Conservation (phyloP, 2,113 vertebrate species). For the Falcunculus frontatus region DNA sequence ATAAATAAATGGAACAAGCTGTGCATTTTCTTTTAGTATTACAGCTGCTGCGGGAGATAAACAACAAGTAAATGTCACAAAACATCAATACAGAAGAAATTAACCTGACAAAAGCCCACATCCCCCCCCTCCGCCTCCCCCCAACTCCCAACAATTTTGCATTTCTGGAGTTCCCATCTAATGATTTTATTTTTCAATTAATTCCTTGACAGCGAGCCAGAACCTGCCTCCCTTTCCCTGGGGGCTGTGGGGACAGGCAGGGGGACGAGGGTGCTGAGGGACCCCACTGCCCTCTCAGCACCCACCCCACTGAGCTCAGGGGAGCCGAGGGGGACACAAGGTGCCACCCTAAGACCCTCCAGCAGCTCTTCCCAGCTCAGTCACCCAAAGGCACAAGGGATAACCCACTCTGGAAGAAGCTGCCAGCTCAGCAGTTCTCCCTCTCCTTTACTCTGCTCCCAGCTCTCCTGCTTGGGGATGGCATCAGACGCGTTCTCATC, state of each 20-base stretch:
- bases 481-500: accelerated
- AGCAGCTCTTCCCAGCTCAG: background rate
- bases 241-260: background rate
- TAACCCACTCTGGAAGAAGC: background rate
- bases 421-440: background rate
- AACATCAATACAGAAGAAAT: slow-evolving; percentile 77
- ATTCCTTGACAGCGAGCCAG: slow-evolving; percentile 78
- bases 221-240: background rate
- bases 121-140: background rate
- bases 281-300: accelerated
- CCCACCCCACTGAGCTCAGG: background rate
- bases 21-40: slow-evolving; percentile 68
- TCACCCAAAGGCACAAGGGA: background rate
- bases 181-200: slow-evolving; percentile 84
- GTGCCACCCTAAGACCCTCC: background rate
- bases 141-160: slow-evolving; percentile 58
- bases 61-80: slow-evolving; percentile 76
- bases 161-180: slow-evolving; percentile 77
- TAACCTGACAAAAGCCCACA: slow-evolving; percentile 72
- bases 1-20: slow-evolving; percentile 76
- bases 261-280: background rate
- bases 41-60: slow-evolving; percentile 79
- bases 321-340: background rate
- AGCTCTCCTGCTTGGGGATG: accelerated
- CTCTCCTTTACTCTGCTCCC: background rate